A percentile compares a stretch with the other conserved stretches of the same genome.
Conservation (phyloP, 2,797 vertebrate species). For the Rhinatrema bivittatum region DNA sequence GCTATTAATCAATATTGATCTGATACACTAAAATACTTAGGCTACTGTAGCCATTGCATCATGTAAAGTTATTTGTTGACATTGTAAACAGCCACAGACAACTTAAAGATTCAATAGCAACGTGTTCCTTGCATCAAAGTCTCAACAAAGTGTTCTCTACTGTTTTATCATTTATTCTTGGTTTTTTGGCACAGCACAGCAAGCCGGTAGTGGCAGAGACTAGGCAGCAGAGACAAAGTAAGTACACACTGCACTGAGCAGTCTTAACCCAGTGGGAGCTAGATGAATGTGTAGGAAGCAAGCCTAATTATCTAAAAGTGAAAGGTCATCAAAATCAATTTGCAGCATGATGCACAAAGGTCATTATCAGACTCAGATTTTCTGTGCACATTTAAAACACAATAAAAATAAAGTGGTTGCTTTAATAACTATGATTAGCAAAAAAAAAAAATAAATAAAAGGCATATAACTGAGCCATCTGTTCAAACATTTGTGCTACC, state of each 20-base stretch:
- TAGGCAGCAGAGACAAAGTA: not conserved
- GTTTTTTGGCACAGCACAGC: not conserved
- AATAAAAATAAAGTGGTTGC: slow-evolving; percentile 48
- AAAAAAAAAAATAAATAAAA: slow-evolving; percentile 49
- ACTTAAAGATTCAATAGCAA: no score
- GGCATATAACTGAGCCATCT: slow-evolving; percentile 22
- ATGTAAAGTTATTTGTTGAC: not conserved
- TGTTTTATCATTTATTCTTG: no score
- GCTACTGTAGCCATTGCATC: no score
- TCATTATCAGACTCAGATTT: slow-evolving; percentile 48
- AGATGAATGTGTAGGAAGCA: slow-evolving; percentile 34
- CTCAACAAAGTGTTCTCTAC: no score
- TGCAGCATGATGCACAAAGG: slow-evolving; percentile 52
- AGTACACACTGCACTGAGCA: not conserved
- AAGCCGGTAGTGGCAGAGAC: not conserved
- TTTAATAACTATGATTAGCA: slow-evolving; percentile 44
- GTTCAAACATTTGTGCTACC: slow-evolving; percentile 43
- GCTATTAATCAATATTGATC: no score
- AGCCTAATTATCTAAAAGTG: slow-evolving; percentile 49
- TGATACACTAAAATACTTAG: no score
- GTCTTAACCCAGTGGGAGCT: not conserved
- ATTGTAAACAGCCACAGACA: not conserved
- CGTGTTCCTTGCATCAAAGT: no score
- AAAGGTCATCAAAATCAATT: slow-evolving; percentile 70
- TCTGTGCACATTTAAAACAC: slow-evolving; percentile 44